phyloP scores from a whole-genome alignment of 2,888 invertebrate species.

The Ethmia dodecea region DNA sequence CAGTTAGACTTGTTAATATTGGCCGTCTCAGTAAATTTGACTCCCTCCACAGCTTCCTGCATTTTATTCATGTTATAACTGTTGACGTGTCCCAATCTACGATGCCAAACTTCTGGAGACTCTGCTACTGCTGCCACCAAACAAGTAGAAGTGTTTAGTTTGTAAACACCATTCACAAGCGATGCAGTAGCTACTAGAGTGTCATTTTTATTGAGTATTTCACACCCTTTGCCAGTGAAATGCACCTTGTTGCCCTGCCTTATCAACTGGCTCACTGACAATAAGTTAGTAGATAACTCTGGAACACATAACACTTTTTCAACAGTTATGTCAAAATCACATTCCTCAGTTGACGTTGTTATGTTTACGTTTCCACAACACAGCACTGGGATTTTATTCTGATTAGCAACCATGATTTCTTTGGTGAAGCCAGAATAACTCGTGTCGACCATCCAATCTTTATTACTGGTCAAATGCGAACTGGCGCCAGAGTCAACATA shows the following conservation, averaged over 20 bases:
- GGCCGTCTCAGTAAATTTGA: slow-evolving; percentile 15
- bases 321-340: slow-evolving; percentile 16
- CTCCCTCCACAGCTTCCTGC: slow-evolving; percentile 18
- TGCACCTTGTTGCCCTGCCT: slow-evolving; percentile 16
- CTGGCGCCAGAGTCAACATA: slow-evolving; percentile 18
- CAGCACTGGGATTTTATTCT: slow-evolving; percentile 12
- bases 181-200: slow-evolving; percentile 13
- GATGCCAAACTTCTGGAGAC: slow-evolving; percentile 14
- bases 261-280: slow-evolving; percentile 19
- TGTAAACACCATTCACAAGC: slow-evolving; percentile 17
- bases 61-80: slow-evolving; percentile 16
- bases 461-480: slow-evolving; percentile 12
- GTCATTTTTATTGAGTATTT: slow-evolving; percentile 12
- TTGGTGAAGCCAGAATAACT: slow-evolving; percentile 4
- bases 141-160: slow-evolving; percentile 6
- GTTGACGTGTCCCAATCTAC: slow-evolving; percentile 20
- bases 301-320: slow-evolving; percentile 17
- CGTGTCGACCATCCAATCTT: slow-evolving; percentile 7
- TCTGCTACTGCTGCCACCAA: slow-evolving; percentile 10
- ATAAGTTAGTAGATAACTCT: slow-evolving; percentile 16
- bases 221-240: slow-evolving; percentile 12
- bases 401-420: slow-evolving; percentile 17
- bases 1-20: slow-evolving; percentile 14
- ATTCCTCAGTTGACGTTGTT: slow-evolving; percentile 7
- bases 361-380: slow-evolving; percentile 16